phyloP scores from a whole-genome alignment of 2,113 vertebrate genomes.

The Cathartes aura region DNA sequence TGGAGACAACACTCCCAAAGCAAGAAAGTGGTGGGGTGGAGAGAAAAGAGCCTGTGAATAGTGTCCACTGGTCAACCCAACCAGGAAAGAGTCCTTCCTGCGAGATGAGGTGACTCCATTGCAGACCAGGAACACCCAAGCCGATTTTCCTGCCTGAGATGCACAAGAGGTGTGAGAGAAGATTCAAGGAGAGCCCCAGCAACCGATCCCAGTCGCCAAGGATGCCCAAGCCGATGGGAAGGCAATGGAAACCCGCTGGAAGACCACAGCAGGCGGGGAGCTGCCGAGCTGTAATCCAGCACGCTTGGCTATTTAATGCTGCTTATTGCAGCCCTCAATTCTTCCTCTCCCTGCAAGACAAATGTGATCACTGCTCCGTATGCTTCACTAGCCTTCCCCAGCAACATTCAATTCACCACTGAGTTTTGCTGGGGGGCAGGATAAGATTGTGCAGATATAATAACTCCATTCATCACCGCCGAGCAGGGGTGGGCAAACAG shows the following conservation, averaged over 20 bases:
- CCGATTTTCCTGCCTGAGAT: neutral
- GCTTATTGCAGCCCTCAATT: constrained; percentile 12
- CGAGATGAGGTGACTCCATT: rapidly evolving
- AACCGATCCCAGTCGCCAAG: rapidly evolving
- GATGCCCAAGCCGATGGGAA: neutral
- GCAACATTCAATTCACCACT: constrained; percentile 18
- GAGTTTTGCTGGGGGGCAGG: constrained; percentile 66
- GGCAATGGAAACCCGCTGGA: rapidly evolving
- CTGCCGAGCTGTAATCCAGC: neutral
- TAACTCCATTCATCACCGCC: constrained; percentile 55
- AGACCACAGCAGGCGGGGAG: neutral
- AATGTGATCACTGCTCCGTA: neutral
- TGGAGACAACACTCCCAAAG: neutral
- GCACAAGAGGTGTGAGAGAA: neutral
- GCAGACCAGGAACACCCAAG: neutral
- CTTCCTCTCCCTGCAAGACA: constrained; percentile 23
- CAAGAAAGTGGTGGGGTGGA: neutral
- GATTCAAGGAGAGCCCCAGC: neutral
- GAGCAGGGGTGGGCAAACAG: neutral
- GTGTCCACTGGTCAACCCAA: neutral
- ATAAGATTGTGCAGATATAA: constrained; percentile 63
- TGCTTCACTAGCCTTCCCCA: constrained; percentile 15
- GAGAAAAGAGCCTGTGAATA: neutral
- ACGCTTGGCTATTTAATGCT: neutral
- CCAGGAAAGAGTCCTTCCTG: neutral